A percentile compares a stretch with the other conserved stretches of the same genome.
Conservation (phyloP, 53 echinoderm and acorn worm genomes). For the Mesocentrotus franciscanus region DNA sequence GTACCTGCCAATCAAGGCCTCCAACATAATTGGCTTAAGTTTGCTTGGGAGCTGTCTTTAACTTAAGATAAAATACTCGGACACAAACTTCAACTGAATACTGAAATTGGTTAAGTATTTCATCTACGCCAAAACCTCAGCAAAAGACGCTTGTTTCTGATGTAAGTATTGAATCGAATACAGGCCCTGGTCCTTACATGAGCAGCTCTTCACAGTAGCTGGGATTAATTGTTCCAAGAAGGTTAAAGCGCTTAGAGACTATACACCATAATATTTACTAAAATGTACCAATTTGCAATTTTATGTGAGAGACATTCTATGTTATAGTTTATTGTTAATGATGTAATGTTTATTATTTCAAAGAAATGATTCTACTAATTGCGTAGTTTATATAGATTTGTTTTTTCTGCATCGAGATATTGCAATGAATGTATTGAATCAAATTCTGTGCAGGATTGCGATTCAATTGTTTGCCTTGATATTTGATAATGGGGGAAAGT, state of each 20-base stretch:
- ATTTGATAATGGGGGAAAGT: not conserved
- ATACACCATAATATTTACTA: not conserved
- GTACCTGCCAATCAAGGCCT: no score
- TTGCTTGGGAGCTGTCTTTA: no score
- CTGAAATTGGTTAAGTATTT: no score
- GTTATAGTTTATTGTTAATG: slow-evolving; percentile 6
- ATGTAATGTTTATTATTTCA: not conserved
- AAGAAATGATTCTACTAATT: slow-evolving; percentile 24
- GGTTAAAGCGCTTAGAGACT: not conserved
- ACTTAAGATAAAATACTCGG: no score
- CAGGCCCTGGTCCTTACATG: not conserved
- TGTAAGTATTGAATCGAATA: no score
- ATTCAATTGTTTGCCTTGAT: slow-evolving; percentile 13
- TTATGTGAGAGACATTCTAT: not conserved
- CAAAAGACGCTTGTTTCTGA: no score
- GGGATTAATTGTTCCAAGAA: no score
- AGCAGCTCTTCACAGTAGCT: not conserved
- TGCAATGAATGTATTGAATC: slow-evolving; percentile 13
- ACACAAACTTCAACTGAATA: no score
- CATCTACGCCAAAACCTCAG: no score
- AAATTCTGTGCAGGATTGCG: slow-evolving; percentile 17
- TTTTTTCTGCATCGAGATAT: not conserved
- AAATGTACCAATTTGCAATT: slow-evolving; percentile 16
- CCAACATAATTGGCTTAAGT: no score
- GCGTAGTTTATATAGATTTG: not conserved